A percentile compares a stretch with the other conserved stretches of the same genome.
phyloP scores from a whole-genome alignment of 1,140 invertebrate genomes.

The Trypoxylus dichotomus region DNA sequence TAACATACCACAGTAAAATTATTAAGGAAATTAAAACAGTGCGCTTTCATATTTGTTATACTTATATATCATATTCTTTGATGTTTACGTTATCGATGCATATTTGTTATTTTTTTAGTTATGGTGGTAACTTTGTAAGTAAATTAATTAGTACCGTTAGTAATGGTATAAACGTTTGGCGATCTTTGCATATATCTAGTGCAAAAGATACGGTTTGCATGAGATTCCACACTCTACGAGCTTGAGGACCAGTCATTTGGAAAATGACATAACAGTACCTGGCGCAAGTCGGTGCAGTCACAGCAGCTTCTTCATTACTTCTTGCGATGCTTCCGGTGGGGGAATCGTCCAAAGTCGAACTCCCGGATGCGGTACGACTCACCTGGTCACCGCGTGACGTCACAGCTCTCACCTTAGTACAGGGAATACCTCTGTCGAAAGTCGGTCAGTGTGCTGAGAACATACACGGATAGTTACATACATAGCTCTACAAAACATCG shows the following conservation, averaged over 20 bases:
- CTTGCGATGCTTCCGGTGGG: slow-evolving; percentile 26
- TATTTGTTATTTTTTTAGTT: no score
- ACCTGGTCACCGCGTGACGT: slow-evolving; percentile 40
- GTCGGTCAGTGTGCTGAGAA: slow-evolving; percentile 48
- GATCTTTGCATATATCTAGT: no score
- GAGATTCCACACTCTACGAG: neutral
- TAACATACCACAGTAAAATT: neutral
- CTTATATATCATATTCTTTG: no score
- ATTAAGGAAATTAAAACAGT: neutral
- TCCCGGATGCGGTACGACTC: slow-evolving; percentile 32
- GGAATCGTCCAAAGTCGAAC: slow-evolving; percentile 11
- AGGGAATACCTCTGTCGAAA: slow-evolving; percentile 47
- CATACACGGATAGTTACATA: slow-evolving; percentile 11
- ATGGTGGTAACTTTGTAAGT: no score
- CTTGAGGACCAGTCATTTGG: neutral
- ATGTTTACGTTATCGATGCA: no score
- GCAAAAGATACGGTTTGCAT: neutral
- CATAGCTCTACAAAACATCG: slow-evolving; percentile 15
- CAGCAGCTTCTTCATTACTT: slow-evolving; percentile 6
- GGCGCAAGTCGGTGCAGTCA: neutral
- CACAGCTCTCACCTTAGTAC: slow-evolving; percentile 48
- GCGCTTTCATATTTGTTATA: no score
- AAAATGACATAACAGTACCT: slow-evolving; percentile 7
- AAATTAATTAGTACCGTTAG: no score
- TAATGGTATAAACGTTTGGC: neutral